Evolutionary conservation across 2,113 vertebrate species (phyloP), one percentile per base, ranked within the genome.

Genomic region (Pachycephala philippinensis): DNA sequence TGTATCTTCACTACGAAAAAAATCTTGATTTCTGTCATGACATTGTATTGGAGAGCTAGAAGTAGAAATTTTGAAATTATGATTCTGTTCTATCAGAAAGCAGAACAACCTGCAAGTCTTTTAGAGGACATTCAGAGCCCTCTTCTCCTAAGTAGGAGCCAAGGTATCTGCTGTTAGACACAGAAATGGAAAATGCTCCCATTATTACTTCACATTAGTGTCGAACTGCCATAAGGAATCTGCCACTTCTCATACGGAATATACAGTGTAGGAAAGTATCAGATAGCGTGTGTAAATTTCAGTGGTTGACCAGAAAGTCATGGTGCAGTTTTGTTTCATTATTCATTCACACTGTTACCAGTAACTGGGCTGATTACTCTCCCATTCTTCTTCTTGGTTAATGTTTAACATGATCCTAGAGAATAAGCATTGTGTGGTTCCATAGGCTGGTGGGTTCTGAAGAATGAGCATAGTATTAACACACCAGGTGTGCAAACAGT

Each of bases 161-260:
- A 49, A 76, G 57, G 26, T n/a, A 33, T 33, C 44, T 56, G 14
- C 21, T 79, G 39, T 49, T 35, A 74, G 14, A 15, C 14, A 57
- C 13, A 44, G 15, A 89, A 82, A 64, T 1, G 1, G 31, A 87
- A 93, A 77, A 89, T n/a, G 7, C 7, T 80, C 26, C 30, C 17
- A 54, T 15, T 82, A 10, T 19, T 61, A 61, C 35, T 39, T 65
- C 23, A 88, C 18, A 35, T 42, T 31, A 60, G 11, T 15, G 5
- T 20, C 79, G 27, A 91, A 65, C 7, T 56, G 40, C 21, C 37
- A 23, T 11, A 69, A 85, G 45, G 21, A 54, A 68, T 30, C 15
- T 6, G 1, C 12, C 0, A 0, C 4, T 52, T 84, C 26, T 56
- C 20, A 40, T 44, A 17, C 2, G 44, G 35, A 21, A 75, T 39